Base-by-base conservation (phyloP, 2,888 invertebrate genomes). In the Antheraea yamamai region DNA sequence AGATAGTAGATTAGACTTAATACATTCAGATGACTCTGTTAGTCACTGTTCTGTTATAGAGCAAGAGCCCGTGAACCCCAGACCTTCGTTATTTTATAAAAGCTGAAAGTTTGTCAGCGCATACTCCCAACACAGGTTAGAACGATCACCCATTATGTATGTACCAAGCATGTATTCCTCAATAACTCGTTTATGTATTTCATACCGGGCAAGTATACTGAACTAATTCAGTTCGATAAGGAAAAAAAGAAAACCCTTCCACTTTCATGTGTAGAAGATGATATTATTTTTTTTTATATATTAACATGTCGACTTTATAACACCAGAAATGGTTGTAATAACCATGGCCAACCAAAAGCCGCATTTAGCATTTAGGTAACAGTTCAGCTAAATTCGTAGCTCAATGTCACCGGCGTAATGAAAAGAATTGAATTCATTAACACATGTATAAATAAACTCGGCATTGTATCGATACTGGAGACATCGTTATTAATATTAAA, bases 401-500 rank as follows among this genome's bases (percentile, higher is more conserved):
- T 30, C 70, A 39, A 70, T 70, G n/a, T 70, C 70, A 70, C 20
- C 39, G 7, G n/a, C n/a, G 39, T 70, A 70, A 39, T 23, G 20
- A 70, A 70, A 70, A 39, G n/a, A 70, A 35, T 39, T 70, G 35
- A 70, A 70, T 39, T 70, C 35, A 70, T 70, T 20, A 10, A n/a
- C 70, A 70, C 23, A 2, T 70, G 70, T 39, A n/a, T 39, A 70
- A 70, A 70, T 39, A 39, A 70, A 39, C n/a, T 66, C 30, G n/a
- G 39, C 12, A 70, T 61, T 70, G 20, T 10, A 39, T 39, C n/a
- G 20, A 70, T n/a, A 70, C 10, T 70, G n/a, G 16, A 39, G 8
- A 70, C 70, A 20, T 12, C 70, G 70, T n/a, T n/a, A 39, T 70
- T 68, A 68, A 39, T 70, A 26, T 70, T 39, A 70, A 70, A 70